Percentiles rank a stretch among this genome's conserved stretches.
Conservation (phyloP, 2,888 invertebrate species). For the Actias luna region DNA sequence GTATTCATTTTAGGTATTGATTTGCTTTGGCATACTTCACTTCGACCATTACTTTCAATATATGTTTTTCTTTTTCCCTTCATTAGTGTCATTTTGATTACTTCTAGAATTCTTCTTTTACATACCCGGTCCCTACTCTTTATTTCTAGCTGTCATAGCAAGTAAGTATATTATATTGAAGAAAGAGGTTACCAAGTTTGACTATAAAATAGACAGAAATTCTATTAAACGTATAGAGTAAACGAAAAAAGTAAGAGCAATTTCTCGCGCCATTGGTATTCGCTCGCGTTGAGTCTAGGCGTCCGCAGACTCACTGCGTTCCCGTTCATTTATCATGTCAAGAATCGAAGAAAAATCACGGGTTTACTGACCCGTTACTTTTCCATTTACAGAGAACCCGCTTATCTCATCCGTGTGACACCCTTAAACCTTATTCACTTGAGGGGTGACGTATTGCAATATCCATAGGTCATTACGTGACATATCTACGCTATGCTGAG, state of each 20-base stretch:
- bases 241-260: constrained; percentile 64
- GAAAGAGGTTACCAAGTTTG: background rate
- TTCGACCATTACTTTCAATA: background rate
- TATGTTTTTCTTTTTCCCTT: background rate
- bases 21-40: background rate
- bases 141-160: too few relatives aligned
- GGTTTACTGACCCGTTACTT: constrained; percentile 70
- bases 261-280: constrained; percentile 70
- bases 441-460: constrained; percentile 7
- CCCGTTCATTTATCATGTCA: constrained; percentile 71
- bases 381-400: constrained; percentile 70
- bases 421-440: constrained; percentile 43
- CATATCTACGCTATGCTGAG: background rate
- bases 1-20: too few relatives aligned
- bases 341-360: constrained; percentile 64
- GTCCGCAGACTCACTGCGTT: constrained; percentile 34
- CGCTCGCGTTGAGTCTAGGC: constrained; percentile 50
- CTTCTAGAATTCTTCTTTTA: background rate
- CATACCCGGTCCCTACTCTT: too few relatives aligned
- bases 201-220: constrained; percentile 12
- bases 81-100: background rate
- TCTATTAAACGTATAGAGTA: constrained; percentile 31
- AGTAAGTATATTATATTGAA: background rate
- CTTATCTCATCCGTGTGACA: constrained; percentile 66
- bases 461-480: constrained; percentile 7